Percentiles rank a stretch among this genome's conserved stretches.
phyloP scores from a whole-genome alignment of 2,797 vertebrate genomes.

The Thunnus albacares region DNA sequence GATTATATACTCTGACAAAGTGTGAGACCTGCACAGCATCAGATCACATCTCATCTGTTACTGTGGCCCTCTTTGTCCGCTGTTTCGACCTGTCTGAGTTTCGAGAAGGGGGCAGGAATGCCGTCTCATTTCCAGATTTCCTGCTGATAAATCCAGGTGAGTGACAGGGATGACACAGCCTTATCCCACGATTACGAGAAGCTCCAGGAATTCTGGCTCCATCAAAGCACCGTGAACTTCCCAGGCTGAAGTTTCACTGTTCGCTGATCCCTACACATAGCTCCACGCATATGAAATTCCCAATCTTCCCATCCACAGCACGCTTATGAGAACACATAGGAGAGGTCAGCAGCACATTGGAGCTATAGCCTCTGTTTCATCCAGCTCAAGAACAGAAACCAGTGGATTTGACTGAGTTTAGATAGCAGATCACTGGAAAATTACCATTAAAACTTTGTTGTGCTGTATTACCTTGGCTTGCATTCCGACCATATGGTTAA shows the following conservation, averaged over 20 bases:
- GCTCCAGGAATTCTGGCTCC: conserved; percentile 77
- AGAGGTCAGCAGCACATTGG: conserved; percentile 37
- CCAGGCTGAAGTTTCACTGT: conserved; percentile 55
- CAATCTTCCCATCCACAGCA: conserved; percentile 40
- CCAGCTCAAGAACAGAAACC: conserved; percentile 24
- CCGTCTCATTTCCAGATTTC: conserved; percentile 83
- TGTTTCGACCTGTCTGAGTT: conserved; percentile 35
- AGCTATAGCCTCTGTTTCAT: conserved; percentile 31
- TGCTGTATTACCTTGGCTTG: background rate
- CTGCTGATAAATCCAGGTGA: conserved; percentile 87
- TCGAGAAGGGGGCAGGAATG: conserved; percentile 73
- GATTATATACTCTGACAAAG: conserved; percentile 51
- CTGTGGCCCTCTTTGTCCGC: conserved; percentile 78
- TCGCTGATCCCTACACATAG: conserved; percentile 49
- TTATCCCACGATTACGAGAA: conserved; percentile 82
- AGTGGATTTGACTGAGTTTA: conserved; percentile 50
- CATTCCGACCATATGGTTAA: conserved; percentile 36
- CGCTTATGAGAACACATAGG: conserved; percentile 18
- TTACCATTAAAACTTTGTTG: conserved; percentile 31
- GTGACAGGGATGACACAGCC: conserved; percentile 84
- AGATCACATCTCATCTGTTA: conserved; percentile 65
- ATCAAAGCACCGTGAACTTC: conserved; percentile 72
- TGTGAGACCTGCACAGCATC: conserved; percentile 54
- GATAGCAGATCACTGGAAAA: conserved; percentile 60
- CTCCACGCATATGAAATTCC: conserved; percentile 67